Percentiles rank a stretch among this genome's conserved stretches.
Conservation (phyloP, 2,113 vertebrate species). For the Channa argus region DNA sequence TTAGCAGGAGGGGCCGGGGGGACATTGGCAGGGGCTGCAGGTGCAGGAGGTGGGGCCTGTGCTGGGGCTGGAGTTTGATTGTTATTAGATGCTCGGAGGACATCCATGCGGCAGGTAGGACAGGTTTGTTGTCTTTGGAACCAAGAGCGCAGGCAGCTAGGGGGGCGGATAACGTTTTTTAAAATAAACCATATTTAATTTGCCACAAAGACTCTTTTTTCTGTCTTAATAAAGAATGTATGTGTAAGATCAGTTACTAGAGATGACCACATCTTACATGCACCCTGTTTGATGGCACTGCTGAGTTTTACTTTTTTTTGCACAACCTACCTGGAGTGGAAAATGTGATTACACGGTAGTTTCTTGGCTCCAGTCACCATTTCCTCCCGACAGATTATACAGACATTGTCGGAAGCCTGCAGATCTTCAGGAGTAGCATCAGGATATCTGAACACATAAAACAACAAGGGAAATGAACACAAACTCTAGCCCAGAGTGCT, state of each 20-base stretch:
- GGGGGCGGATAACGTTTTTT: not conserved
- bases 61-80: constrained; percentile 84
- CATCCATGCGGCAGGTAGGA: constrained; percentile 96
- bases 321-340: constrained; percentile 91
- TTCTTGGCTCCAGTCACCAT: constrained; percentile 97
- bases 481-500: not conserved
- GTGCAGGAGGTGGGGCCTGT: constrained; percentile 78
- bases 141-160: constrained; percentile 96
- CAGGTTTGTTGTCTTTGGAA: constrained; percentile 98
- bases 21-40: constrained; percentile 72
- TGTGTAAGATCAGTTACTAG: not conserved
- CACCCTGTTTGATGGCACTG: not conserved
- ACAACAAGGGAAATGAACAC: not conserved
- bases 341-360: constrained; percentile 97
- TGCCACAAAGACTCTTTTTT: not conserved
- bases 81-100: constrained; percentile 89
- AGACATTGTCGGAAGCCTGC: constrained; percentile 93
- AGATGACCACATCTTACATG: not conserved
- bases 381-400: constrained; percentile 97
- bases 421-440: constrained; percentile 95
- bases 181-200: not conserved
- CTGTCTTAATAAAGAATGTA: not conserved
- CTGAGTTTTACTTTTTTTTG: not conserved
- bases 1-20: constrained; percentile 86
- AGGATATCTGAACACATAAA: constrained; percentile 85